Conservation (phyloP, 2,797 vertebrate species). For the Numenius phaeopus region DNA sequence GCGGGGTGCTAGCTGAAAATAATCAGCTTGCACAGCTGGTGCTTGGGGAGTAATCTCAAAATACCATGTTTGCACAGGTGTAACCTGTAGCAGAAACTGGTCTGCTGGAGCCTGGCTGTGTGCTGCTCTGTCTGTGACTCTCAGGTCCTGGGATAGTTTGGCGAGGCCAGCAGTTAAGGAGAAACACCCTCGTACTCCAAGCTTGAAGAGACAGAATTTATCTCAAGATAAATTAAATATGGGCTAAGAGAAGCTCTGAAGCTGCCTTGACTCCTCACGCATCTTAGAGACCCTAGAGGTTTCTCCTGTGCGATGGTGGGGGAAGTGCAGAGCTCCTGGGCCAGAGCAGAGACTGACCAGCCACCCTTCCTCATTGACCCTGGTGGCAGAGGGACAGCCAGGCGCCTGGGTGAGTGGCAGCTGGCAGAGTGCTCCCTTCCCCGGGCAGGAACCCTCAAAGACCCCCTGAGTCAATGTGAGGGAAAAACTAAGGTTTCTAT, state of each 20-base stretch:
- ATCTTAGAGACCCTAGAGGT: not conserved
- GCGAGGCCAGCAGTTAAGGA: not conserved
- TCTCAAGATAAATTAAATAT: not conserved
- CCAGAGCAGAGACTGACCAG: not conserved
- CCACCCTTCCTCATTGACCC: not conserved
- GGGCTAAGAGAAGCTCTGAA: not conserved
- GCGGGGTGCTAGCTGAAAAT: slow-evolving; percentile 12
- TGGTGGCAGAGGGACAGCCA: not conserved
- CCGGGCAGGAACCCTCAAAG: not conserved
- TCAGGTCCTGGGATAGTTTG: not conserved
- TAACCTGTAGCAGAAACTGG: slow-evolving; percentile 32
- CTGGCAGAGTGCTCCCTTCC: not conserved
- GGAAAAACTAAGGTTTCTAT: not conserved
- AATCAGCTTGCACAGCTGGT: slow-evolving; percentile 68
- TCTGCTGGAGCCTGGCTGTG: not conserved
- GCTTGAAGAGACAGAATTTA: not conserved
- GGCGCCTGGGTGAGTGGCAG: not conserved
- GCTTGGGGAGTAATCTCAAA: slow-evolving; percentile 17
- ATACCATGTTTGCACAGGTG: slow-evolving; percentile 60
- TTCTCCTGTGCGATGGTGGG: not conserved
- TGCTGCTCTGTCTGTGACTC: not conserved
- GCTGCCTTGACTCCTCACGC: not conserved
- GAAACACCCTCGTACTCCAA: not conserved
- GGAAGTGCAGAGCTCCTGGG: not conserved
- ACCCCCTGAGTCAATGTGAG: not conserved